Base-by-base conservation (phyloP, 2,113 vertebrate species). In the Aspidoscelis tigris region DNA sequence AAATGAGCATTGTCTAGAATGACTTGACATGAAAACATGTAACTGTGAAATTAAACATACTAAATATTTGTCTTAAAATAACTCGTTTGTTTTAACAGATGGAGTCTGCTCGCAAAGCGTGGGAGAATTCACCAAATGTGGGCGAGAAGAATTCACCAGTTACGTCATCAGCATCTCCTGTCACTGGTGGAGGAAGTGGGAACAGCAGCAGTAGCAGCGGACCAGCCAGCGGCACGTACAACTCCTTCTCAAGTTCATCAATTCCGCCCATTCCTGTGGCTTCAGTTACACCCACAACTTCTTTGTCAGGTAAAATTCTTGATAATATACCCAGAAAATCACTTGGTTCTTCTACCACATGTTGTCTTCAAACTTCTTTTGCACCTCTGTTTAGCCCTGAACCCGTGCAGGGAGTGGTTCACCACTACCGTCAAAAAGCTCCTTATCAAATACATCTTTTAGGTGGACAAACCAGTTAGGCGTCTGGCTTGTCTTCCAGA, bases 81-180 rank as follows among this genome's bases (percentile, higher is more conserved):
- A 14, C 70, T 9, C 3, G 21, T 61, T 86, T 81, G 90, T 85
- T 90, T 83, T 7, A 88, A 92, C 78, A 99, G 99, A 99, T 99
- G 99, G 99, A 99, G 88, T 99, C 98, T 3, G 99, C 99, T 20
- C 97, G 98, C 20, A 99, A 99, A 92, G 99, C 99, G 0, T 99
- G 99, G 99, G 99, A 99, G 92, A 99, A 99, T 95, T 99, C 99
- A 11, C 99, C 98, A 2, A 99, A 96, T 81, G 94, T 99, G 73
- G 95, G 95, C 86, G 99, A 99, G 88, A 99, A 99, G 89, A 98
- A 94, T 61, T 98, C 98, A 0, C 98, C 98, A 0, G 98, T 97
- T 87, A 97, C 98, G 8, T 97, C 98, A 3, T 94, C 98, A 22
- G 97, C 98, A 0, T 97, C 98, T 89, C 97, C 98, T 14, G 97